Base-by-base conservation (phyloP, 2,113 vertebrate species). In the Anarrhichthys ocellatus region DNA sequence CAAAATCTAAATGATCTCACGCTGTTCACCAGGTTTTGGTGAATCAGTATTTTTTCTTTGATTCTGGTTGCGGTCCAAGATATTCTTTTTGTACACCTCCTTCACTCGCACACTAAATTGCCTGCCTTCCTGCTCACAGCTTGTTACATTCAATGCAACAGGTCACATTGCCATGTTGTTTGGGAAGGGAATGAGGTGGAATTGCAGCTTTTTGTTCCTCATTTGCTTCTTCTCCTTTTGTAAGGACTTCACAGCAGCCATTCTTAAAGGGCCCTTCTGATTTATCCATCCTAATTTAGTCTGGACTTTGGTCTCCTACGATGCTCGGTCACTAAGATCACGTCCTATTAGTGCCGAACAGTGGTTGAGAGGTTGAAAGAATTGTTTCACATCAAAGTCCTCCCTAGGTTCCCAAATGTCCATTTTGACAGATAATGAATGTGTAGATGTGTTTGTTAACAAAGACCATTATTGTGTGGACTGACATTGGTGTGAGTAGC, bases 181-280 rank as follows among this genome's bases (percentile, higher is more conserved):
- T 61, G 77, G 42, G 40, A 76, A 80, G 59, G 40, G 69, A 80
- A 73, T 65, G 24, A 76, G 38, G 9, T 73, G 65, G 82, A 87
- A 86, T 84, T 80, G 62, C 62, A 22, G 17, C 38, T 54, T 46
- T 80, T 66, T 80, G 52, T 78, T 83, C 50, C 54, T 63, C 38
- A 54, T 82, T 52, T 65, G 42, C 56, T 80, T 71, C 62, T 50
- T 52, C 20, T 82, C 38, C 15, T 80, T 83, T 80, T 82, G 22
- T 76, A 50, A 81, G n/a, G 24, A 22, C 36, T 50, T 83, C 54
- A 67, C 63, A 76, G 68, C 40, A 13, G 15, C n/a, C 77, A 32
- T 5, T 56, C 76, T 44, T 71, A 56, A 9, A 70, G 27, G 65
- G 15, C 46, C 65, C 27, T 17, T 1, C 40, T 64, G 32, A 62